Evolutionary conservation across 2,797 vertebrate species (phyloP).

Genomic region (Manis pentadactyla): DNA sequence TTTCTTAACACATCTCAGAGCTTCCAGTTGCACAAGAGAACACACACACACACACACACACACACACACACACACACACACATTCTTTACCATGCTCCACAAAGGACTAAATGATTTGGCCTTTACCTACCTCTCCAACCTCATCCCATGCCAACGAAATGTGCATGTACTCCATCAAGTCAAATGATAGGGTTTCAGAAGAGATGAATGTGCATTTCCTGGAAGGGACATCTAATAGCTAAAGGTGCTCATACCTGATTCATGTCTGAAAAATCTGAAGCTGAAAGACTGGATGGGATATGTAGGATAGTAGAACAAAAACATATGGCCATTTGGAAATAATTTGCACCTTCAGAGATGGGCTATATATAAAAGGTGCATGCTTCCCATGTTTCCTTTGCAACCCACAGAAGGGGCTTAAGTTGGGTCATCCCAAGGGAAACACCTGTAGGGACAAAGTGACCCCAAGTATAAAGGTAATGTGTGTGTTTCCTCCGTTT

Average conservation of each 20-base stretch:
- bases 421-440: neutral
- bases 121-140: neutral
- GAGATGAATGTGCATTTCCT: neutral
- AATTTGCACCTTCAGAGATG: neutral
- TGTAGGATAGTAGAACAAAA: neutral
- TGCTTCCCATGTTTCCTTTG: neutral
- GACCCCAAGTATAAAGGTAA: neutral
- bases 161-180: neutral
- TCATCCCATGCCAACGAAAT: neutral
- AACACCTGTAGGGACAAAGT: neutral
- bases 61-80: neutral
- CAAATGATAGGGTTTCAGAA: neutral
- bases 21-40: neutral
- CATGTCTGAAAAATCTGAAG: neutral
- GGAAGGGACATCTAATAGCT: neutral
- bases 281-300: neutral
- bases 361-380: neutral
- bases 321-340: neutral
- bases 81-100: neutral
- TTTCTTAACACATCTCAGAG: neutral
- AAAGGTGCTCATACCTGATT: neutral
- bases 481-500: neutral
- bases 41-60: neutral
- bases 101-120: neutral
- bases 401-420: neutral